Evolutionary conservation across 2,888 invertebrate genomes (phyloP).

Genomic region (Perizoma affinitatum): DNA sequence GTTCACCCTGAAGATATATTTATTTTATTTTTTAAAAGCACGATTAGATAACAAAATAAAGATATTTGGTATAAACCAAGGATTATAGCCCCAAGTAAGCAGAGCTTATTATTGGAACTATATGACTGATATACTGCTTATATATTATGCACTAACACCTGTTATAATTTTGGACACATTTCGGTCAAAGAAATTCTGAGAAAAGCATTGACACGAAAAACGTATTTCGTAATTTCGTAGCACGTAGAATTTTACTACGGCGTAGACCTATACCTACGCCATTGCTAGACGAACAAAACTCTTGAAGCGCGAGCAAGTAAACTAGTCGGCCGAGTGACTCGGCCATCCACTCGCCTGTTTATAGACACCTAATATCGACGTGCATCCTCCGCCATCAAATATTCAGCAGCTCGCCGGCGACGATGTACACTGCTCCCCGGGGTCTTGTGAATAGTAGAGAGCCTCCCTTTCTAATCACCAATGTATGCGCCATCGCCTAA

Average conservation of each 20-base stretch:
- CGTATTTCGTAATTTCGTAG: no score
- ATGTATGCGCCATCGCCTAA: constrained; percentile 40
- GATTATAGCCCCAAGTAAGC: no score
- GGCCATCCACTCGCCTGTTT: constrained; percentile 11
- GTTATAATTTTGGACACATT: no score
- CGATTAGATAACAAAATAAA: no score
- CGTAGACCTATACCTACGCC: neutral
- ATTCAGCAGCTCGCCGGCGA: constrained; percentile 44
- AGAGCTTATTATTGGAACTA: no score
- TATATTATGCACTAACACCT: no score
- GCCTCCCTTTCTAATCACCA: constrained; percentile 45
- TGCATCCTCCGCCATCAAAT: constrained; percentile 48
- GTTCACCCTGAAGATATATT: no score
- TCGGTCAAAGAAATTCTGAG: no score
- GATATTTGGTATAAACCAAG: no score
- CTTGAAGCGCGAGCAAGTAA: neutral
- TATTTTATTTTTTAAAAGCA: no score
- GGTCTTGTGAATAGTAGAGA: constrained; percentile 46
- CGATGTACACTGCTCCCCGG: constrained; percentile 50
- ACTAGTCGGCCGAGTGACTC: neutral
- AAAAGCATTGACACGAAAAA: no score
- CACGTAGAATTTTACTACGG: neutral
- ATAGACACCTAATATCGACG: constrained; percentile 43
- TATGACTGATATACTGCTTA: no score
- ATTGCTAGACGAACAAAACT: neutral